Evolutionary conservation across 2,888 invertebrate species (phyloP).

Genomic region (Diplazon laetatorius): DNA sequence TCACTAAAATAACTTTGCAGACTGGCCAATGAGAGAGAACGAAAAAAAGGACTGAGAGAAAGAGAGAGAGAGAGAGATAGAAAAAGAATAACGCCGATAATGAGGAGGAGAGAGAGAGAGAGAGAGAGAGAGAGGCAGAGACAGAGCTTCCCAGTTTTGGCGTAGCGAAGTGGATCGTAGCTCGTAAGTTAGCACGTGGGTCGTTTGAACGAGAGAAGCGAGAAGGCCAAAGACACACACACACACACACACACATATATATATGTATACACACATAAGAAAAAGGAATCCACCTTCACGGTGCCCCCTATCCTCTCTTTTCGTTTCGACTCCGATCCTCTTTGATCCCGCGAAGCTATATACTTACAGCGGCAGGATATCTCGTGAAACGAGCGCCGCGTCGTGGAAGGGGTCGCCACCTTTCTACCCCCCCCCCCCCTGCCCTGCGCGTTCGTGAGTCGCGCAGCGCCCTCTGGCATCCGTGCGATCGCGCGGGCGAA

Average conservation of each 20-base stretch:
- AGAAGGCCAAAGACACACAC: conserved; percentile 60
- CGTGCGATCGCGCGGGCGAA: not conserved
- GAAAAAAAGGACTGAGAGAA: no score
- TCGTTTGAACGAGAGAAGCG: conserved; percentile 58
- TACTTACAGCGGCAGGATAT: conserved; percentile 41
- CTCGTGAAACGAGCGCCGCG: conserved; percentile 3
- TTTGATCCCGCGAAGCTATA: conserved; percentile 53
- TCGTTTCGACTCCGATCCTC: conserved; percentile 26
- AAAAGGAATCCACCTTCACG: conserved; percentile 47
- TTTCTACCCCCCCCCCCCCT: conserved; percentile 57
- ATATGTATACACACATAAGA: no score
- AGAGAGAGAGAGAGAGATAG: no score
- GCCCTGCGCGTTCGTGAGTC: not conserved
- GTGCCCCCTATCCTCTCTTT: conserved; percentile 15
- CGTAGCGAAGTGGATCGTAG: conserved; percentile 71
- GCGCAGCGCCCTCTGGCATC: conserved; percentile 10
- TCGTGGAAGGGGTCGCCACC: conserved; percentile 50
- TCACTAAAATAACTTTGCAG: no score
- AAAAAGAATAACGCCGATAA: no score
- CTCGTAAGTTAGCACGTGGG: conserved; percentile 82
- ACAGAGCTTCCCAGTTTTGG: conserved; percentile 17
- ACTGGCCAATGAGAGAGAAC: no score
- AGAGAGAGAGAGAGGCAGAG: conserved; percentile 64
- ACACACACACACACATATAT: no score
- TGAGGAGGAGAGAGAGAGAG: conserved; percentile 62